Conservation (phyloP, 2,797 vertebrate species). For the Erpetoichthys calabaricus region DNA sequence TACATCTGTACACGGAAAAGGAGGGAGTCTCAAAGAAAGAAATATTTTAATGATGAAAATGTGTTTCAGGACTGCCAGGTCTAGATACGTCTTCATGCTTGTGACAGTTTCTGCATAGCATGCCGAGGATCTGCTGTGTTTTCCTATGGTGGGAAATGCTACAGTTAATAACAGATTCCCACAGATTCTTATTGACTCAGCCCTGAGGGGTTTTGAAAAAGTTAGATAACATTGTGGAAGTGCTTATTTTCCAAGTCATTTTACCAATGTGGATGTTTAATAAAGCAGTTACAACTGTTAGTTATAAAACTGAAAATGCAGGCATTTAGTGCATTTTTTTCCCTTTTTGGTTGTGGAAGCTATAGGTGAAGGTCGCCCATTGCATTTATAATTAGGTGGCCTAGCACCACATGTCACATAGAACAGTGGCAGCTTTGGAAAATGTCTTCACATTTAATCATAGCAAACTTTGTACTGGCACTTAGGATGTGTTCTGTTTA, state of each 20-base stretch:
- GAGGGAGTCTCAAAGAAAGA: not conserved
- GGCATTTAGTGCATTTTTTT: no score
- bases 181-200: not conserved
- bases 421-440: no score
- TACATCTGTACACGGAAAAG: not conserved
- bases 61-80: not conserved
- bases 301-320: no score
- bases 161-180: not conserved
- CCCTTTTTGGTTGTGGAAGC: no score
- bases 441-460: no score
- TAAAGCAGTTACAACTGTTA: no score
- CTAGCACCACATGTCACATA: no score
- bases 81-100: not conserved
- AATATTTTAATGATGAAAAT: not conserved
- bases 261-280: no score
- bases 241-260: not conserved
- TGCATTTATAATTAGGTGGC: no score
- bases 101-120: not conserved
- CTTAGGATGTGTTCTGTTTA: no score
- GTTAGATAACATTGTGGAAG: not conserved
- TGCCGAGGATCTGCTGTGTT: not conserved
- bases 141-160: not conserved
- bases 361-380: no score
- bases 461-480: no score
- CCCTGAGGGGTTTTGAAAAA: not conserved